These are phyloP conservation scores for Incurvaria masculella DNA, from an alignment of 2,888 invertebrate species.

Conservation along the genomic window DNA sequence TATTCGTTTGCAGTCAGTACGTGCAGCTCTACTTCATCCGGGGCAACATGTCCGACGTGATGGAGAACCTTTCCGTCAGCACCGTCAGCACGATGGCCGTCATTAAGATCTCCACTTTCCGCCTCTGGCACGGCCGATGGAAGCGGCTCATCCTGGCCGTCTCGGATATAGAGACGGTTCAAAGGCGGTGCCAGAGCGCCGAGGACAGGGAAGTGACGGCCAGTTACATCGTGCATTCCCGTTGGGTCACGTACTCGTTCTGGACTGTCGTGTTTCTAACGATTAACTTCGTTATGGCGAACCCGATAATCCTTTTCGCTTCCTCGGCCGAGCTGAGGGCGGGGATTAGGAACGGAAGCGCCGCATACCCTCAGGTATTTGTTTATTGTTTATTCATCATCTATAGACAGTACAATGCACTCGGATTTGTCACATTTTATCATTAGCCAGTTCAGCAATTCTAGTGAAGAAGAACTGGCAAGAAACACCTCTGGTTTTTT, in stretches of 20 bases:
- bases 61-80: background rate
- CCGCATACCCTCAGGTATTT: background rate
- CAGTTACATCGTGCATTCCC: background rate
- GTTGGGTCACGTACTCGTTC: background rate
- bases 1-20: background rate
- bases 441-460: too few relatives aligned
- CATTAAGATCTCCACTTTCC: background rate
- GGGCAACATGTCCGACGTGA: background rate
- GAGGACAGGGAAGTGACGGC: background rate
- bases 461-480: too few relatives aligned
- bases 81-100: background rate
- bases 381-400: too few relatives aligned
- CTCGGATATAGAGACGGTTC: background rate
- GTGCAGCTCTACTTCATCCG: background rate
- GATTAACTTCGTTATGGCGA: background rate
- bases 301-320: background rate
- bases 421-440: too few relatives aligned
- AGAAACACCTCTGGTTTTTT: too few relatives aligned
- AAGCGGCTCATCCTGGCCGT: background rate
- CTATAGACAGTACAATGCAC: too few relatives aligned
- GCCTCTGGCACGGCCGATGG: background rate
- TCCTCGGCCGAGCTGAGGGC: background rate
- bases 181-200: background rate
- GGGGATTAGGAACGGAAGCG: background rate
- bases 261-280: background rate